phyloP scores from a whole-genome alignment of 2,888 invertebrate species.

The Athalia rosae region DNA sequence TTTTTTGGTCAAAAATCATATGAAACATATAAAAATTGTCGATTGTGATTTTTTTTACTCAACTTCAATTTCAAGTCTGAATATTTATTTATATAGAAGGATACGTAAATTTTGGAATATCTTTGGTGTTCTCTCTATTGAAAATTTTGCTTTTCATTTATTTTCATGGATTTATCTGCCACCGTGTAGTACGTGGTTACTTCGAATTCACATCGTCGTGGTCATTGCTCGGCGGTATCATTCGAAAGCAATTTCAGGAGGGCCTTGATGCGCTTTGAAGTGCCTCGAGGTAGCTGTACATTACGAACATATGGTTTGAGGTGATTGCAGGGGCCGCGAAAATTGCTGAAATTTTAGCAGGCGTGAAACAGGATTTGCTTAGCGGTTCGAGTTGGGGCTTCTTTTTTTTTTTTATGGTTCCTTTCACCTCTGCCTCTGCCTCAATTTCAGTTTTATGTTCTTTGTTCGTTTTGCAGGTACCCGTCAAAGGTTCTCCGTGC shows the following conservation, averaged over 20 bases:
- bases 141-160: not conserved
- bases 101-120: no score
- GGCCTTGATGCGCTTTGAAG: constrained; percentile 5
- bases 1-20: no score
- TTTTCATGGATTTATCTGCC: not conserved
- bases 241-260: constrained; percentile 4
- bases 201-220: no score
- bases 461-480: not conserved
- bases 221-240: not conserved
- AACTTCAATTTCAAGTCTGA: no score
- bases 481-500: constrained; percentile 16
- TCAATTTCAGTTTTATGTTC: constrained; percentile 12
- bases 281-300: constrained; percentile 4
- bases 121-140: no score
- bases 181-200: not conserved
- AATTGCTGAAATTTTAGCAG: constrained; percentile 40
- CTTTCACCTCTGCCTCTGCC: constrained; percentile 14
- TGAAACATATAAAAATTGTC: no score
- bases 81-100: no score
- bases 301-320: constrained; percentile 16
- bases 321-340: constrained; percentile 35
- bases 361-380: constrained; percentile 43
- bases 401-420: constrained; percentile 17
- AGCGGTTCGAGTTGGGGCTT: constrained; percentile 8
- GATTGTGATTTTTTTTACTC: no score